Percentiles rank a stretch among this genome's conserved stretches.
Evolutionary conservation across 2,888 invertebrate genomes (phyloP).

Genomic region (Clitarchus hookeri): DNA sequence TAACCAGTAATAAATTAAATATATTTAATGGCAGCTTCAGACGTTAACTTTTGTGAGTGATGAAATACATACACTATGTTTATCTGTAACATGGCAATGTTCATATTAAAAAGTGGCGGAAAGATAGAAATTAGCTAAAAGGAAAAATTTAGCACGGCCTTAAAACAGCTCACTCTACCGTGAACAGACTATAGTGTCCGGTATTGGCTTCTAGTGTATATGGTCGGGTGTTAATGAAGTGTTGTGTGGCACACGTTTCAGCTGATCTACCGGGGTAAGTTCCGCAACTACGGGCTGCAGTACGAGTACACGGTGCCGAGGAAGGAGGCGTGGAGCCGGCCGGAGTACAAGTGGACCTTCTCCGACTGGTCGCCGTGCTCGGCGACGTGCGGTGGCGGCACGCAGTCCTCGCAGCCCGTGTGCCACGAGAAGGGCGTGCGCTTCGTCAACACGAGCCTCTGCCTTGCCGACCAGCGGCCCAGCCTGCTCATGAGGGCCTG

Average conservation of each 20-base stretch:
- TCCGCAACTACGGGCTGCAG: conserved; percentile 58
- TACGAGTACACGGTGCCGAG: conserved; percentile 58
- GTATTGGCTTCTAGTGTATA: no score
- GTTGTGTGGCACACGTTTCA: conserved; percentile 51
- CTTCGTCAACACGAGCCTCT: conserved; percentile 62
- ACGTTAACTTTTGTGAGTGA: no score
- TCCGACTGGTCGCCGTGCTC: conserved; percentile 58
- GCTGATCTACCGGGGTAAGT: conserved; percentile 72
- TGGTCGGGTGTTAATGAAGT: no score
- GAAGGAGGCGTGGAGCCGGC: conserved; percentile 54
- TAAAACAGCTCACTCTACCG: no score
- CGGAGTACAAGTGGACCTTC: conserved; percentile 55
- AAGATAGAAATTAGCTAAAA: no score
- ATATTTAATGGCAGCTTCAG: no score
- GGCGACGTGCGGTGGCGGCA: conserved; percentile 57
- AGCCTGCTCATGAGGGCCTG: conserved; percentile 68
- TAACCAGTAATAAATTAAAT: no score
- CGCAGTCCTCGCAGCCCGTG: conserved; percentile 52
- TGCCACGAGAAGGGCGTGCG: conserved; percentile 59
- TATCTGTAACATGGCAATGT: no score
- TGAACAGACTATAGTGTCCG: no score
- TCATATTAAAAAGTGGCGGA: no score
- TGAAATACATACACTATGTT: no score
- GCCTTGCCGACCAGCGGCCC: conserved; percentile 61
- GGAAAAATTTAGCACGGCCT: no score